Evolutionary conservation across 2,113 vertebrate genomes (phyloP), one percentile per base, ranked within the genome.

Genomic region (Aix galericulata): DNA sequence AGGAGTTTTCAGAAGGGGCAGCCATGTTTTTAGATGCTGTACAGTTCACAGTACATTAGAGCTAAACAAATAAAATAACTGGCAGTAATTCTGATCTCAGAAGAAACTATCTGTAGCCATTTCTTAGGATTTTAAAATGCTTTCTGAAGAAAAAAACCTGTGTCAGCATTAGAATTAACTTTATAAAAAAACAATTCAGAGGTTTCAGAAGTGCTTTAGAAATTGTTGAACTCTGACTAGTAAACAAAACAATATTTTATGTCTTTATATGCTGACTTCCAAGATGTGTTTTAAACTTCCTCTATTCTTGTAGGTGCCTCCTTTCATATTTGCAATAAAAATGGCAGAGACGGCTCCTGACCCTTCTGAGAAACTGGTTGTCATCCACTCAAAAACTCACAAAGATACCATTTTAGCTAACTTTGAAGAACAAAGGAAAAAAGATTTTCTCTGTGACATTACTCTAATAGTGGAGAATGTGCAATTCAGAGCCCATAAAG

Each of bases 401-500:
- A 98, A 98, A 92, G 98, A 98, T 62, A 98, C 97, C 32, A 97
- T 99, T 86, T 94, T 99, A 79, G 97, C 98, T 82, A 98, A 98
- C 92, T 98, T 99, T 23, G 97, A 99, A 90, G 97, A 97, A 21
- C 98, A 99, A 64, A 98, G 99, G 77, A 99, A 98, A 88, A 98
- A 97, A 34, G 98, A 98, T 79, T 98, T 99, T 32, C 98, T 99
- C 80, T 99, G 99, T 81, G 99, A 99, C 93, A 98, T 99, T 94
- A 99, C 99, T 22, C 97, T 99, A 2, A 98, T 99, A 9, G 99
- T 99, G 72, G 99, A 99, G 64, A 97, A 99, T 58, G 98, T 98
- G 68, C 98, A 98, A 7, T 99, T 99, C 97, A 98, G 98, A 96
- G 99, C 99, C 8, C 99, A 99, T 94, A 99, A 99, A 95, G 99